Evolutionary conservation across 92 coral and sea anemone genomes (phyloP), one percentile per base, ranked within the genome.

Genomic region (Pocillopora grandis): DNA sequence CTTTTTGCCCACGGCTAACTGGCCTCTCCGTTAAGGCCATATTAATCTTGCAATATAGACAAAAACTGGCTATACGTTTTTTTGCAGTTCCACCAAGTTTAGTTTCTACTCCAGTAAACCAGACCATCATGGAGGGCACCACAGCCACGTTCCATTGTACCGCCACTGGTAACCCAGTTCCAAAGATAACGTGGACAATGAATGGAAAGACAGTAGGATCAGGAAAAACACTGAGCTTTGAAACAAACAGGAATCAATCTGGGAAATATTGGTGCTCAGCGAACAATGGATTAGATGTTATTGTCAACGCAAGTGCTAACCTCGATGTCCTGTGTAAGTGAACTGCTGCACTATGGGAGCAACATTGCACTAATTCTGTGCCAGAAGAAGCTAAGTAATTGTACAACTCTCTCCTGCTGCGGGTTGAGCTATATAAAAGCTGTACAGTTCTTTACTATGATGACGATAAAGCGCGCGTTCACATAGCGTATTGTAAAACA

Each of bases 231-330:
- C 58, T 77, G 19, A 37, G 58, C 60, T 60, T 77, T 31, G 23
- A 16, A 20, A 17, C 58, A 5, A n/a, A 77, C 31, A 37, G 80
- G 58, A 60, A 36, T 61, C 18, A 62, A 1, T 27, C 69, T 35
- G 80, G 80, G 35, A 17, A 62, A 77, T 77, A 77, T 35, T 77
- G 80, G 80, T 77, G 80, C n/a, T 62, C 37, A 10, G 80, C 70
- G 0, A 31, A 42, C 10, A 77, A 77, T 62, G 80, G 80, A 18
- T 19, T 77, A 1, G 35, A 11, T 5, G 31, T 67, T 2, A 33
- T 69, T 33, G 37, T 10, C 16, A 77, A 61, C 37, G 18, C 80
- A 4, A 77, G 80, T 62, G 80, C 71, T 35, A 20, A 18, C 3
- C 69, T 77, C 12, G 57, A 62, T 19, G 80, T 77, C 15, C 80